Base-by-base conservation (phyloP, 2,888 invertebrate genomes). In the Stenoptilia bipunctidactyla region DNA sequence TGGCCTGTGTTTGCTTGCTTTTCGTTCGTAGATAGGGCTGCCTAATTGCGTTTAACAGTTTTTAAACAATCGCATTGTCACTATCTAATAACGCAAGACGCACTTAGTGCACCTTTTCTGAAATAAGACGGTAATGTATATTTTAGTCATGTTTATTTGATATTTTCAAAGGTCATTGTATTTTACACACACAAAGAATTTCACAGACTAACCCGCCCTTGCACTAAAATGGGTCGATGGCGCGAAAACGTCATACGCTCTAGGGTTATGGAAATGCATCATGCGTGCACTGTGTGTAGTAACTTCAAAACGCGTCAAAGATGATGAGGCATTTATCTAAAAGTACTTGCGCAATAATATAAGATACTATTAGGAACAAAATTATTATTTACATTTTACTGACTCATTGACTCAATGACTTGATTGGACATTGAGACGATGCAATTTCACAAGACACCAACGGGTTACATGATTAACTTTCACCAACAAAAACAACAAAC, bases 401-500 rank as follows among this genome's bases (percentile, higher is more conserved):
- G 66, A 70, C 55, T 73, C 67, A 65, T 64, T 59, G 50, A 58
- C 55, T 55, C 59, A 60, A 57, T 20, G 20, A 20, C n/a, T n/a
- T n/a, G n/a, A 20, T 20, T 47, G 57, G 55, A 48, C 49, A 52
- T 51, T 43, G 56, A 66, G 66, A 63, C 72, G 63, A 76, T 74
- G 70, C 69, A 82, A 74, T 84, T 84, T 83, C 82, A 80, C 80
- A 83, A 80, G 74, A 71, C 64, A 66, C 63, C 61, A 68, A 74
- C 66, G 63, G 68, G 76, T 83, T 83, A 84, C 82, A 80, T 80
- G 82, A 80, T 77, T 75, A 74, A 84, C 84, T 85, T 85, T 85
- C 84, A 85, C 84, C 80, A 57, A 64, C 59, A n/a, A n/a, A n/a
- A n/a, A n/a, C n/a, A 64, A 66, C 61, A 20, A 5, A 66, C 61